phyloP scores from a whole-genome alignment of 1,140 invertebrate species.

The Nixonia krombeini region DNA sequence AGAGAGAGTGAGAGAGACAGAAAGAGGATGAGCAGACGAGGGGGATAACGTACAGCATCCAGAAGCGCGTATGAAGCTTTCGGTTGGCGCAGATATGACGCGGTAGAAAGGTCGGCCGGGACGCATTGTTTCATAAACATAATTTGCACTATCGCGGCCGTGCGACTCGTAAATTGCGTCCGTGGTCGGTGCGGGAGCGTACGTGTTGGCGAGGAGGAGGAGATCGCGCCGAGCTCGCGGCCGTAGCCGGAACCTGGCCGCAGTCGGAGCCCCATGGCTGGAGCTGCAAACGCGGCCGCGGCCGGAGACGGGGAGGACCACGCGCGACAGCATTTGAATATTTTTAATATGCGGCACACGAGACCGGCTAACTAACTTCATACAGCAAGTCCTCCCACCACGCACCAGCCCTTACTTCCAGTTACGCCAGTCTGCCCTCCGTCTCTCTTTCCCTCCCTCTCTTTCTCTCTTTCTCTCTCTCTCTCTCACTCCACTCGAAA shows the following conservation, averaged over 20 bases:
- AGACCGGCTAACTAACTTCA: conserved; percentile 63
- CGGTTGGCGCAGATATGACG: conserved; percentile 9
- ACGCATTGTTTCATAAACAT: conserved; percentile 66
- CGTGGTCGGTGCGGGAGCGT: conserved; percentile 25
- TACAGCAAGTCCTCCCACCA: conserved; percentile 39
- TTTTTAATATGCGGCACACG: conserved; percentile 69
- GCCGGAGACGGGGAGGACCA: conserved; percentile 3
- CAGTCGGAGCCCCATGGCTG: too few relatives aligned
- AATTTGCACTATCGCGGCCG: conserved; percentile 62
- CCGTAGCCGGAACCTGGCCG: too few relatives aligned
- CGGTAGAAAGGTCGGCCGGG: conserved; percentile 4
- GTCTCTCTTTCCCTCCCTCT: too few relatives aligned
- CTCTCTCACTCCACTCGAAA: conserved; percentile 22
- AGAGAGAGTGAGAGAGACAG: too few relatives aligned
- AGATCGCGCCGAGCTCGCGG: too few relatives aligned
- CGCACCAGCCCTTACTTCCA: conserved; percentile 15
- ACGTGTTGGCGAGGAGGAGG: too few relatives aligned
- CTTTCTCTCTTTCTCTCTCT: too few relatives aligned
- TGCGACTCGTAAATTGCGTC: conserved; percentile 54
- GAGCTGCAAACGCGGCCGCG: too few relatives aligned
- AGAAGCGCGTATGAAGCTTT: conserved; percentile 16
- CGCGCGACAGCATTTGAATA: conserved; percentile 64
- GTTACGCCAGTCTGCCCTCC: too few relatives aligned
- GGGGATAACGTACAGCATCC: conserved; percentile 19
- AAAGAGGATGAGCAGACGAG: too few relatives aligned